These are phyloP conservation scores for Nesometra sesokonis DNA, from an alignment of 35 echinoderm and acorn worm species.

Conservation along the genomic window DNA sequence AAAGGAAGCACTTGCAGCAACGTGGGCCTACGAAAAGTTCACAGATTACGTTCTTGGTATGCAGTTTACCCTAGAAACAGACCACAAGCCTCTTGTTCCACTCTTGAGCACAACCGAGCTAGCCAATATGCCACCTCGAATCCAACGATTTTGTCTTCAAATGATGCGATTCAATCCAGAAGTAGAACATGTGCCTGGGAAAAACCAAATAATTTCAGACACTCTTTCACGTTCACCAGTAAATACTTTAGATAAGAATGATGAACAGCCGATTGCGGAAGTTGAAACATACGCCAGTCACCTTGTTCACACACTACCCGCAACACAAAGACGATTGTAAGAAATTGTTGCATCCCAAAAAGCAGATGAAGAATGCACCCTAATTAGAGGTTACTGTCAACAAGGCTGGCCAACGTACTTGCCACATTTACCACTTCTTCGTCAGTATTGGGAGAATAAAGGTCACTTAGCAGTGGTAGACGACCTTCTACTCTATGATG, in stretches of 20 bases:
- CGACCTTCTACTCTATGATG: too few species aligned
- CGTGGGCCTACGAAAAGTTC: slow-evolving; percentile 14
- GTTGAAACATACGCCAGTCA: slow-evolving; percentile 13
- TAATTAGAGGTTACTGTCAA: slow-evolving; percentile 26
- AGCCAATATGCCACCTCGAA: slow-evolving; percentile 28
- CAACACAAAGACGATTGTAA: slow-evolving; percentile 3
- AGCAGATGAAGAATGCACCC: slow-evolving; percentile 31
- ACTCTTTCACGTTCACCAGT: slow-evolving; percentile 11
- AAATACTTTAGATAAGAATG: neutral
- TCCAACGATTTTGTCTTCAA: slow-evolving; percentile 31
- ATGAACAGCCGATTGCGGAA: slow-evolving; percentile 14
- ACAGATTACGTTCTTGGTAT: neutral
- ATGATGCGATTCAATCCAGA: slow-evolving; percentile 38
- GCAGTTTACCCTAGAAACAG: slow-evolving; percentile 20
- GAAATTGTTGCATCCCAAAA: slow-evolving; percentile 20
- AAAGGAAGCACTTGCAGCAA: slow-evolving; percentile 39
- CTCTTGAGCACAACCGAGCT: slow-evolving; percentile 28
- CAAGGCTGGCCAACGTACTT: slow-evolving; percentile 44
- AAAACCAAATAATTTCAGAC: slow-evolving; percentile 15
- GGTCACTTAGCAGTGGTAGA: slow-evolving; percentile 36
- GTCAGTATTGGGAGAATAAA: slow-evolving; percentile 31
- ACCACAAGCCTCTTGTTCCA: slow-evolving; percentile 58
- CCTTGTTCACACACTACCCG: neutral
- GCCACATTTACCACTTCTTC: slow-evolving; percentile 11
- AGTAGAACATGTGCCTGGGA: slow-evolving; percentile 33